Conservation (phyloP, 1,140 invertebrate genomes). For the Saccostrea glomerata region DNA sequence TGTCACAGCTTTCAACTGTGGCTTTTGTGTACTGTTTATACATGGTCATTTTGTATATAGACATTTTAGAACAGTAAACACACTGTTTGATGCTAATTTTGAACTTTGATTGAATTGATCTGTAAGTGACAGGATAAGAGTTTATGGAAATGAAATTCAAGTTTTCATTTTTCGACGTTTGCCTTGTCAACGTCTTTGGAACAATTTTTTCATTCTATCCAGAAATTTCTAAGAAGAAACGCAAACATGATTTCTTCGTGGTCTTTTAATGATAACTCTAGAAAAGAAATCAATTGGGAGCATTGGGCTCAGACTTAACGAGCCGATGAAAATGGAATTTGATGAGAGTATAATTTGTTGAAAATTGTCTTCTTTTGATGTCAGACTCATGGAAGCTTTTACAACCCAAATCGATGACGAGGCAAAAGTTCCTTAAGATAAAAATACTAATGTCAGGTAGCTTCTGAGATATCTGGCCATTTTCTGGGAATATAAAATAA, state of each 20-base stretch:
- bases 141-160: not conserved
- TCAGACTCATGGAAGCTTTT: not conserved
- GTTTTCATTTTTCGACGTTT: not conserved
- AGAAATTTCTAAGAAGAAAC: not conserved
- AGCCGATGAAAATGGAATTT: not conserved
- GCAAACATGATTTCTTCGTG: not conserved
- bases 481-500: too few relatives aligned
- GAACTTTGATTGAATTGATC: too few relatives aligned
- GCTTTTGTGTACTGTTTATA: too few relatives aligned
- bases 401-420: not conserved
- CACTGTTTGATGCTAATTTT: too few relatives aligned
- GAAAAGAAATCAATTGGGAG: not conserved
- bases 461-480: not conserved
- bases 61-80: too few relatives aligned
- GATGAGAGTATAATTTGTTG: slow-evolving; percentile 1
- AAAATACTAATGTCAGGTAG: not conserved
- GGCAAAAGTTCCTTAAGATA: not conserved
- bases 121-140: not conserved
- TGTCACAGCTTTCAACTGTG: too few relatives aligned
- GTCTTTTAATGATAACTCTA: not conserved
- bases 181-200: not conserved
- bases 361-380: not conserved
- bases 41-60: too few relatives aligned
- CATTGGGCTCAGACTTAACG: not conserved
- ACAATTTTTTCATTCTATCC: not conserved